Evolutionary conservation across 2,113 vertebrate genomes (phyloP), one percentile per base, ranked within the genome.

Genomic region (Cryptoleucopteryx plumbea): DNA sequence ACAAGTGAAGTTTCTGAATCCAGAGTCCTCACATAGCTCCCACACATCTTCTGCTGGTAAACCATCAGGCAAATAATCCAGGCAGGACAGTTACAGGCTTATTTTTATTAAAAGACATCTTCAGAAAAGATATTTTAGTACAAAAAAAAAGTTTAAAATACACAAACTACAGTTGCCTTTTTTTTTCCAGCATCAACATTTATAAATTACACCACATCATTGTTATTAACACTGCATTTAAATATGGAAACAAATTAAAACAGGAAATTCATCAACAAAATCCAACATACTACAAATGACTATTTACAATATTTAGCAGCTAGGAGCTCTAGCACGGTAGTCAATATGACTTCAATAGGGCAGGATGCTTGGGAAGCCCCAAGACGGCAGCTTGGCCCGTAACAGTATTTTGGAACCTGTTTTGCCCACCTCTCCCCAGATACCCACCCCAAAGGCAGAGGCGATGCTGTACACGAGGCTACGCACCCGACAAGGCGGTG

Each of bases 341-440:
- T 97, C 97, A 97, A 97, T 98, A 97, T 97, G 97, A 98, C 97
- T 95, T 92, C 86, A 80, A 80, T 34, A 85, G 93, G 89, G 89
- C 15, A n/a, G 89, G 93, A 95, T 66, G 78, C 97, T 96, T 70
- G 94, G 97, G 96, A 95, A 95, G 86, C 38, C 94, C 97, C 97
- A 96, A 97, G 95, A 88, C 12, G 11, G 82, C 71, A 95, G 66
- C 66, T 85, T 85, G 70, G 85, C 79, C 74, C 21, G 0, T 43
- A 82, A 52, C 11, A 66, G 15, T 56, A 94, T 90, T 16, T 7
- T 47, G 67, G 67, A 68, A 86, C 36, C n/a, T 43, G 50, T 59
- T 94, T 59, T 66, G 25, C 71, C 59, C 58, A 62, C 52, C 13
- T 62, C 27, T 40, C 47, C 75, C 40, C 56, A 40, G 25, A 40